Conservation (phyloP, 92 coral and sea anemone species). For the Pocillopora meandrina region DNA sequence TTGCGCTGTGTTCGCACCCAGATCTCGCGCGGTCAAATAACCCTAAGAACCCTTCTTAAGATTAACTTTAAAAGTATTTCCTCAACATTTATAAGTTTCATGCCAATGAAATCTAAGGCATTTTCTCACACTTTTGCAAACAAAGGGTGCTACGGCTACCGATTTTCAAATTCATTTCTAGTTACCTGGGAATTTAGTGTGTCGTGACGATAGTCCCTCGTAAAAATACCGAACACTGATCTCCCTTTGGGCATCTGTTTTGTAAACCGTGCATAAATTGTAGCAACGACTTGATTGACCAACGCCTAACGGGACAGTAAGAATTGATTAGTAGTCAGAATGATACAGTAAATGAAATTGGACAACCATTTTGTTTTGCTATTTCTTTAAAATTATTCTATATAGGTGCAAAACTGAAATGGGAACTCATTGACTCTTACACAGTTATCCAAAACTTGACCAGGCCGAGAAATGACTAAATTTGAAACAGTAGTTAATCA, state of each 20-base stretch:
- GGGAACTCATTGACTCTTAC: not conserved
- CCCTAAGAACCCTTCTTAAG: no score
- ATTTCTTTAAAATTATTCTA: not conserved
- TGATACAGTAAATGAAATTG: not conserved
- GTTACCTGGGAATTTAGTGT: slow-evolving; percentile 72
- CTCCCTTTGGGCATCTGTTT: slow-evolving; percentile 65
- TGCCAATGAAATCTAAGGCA: no score
- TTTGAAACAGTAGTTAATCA: no score
- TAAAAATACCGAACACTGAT: slow-evolving; percentile 72
- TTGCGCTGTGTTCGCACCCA: no score
- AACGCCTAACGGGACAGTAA: slow-evolving; percentile 44
- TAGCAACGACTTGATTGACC: slow-evolving; percentile 75
- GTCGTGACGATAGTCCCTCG: slow-evolving; percentile 65
- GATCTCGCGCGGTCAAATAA: no score
- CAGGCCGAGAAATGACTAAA: no score
- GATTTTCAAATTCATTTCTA: not conserved
- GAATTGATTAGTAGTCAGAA: not conserved
- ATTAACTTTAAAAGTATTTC: no score
- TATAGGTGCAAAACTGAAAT: not conserved
- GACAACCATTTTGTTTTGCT: not conserved
- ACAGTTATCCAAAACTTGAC: no score
- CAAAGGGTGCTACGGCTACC: not conserved
- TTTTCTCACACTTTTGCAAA: no score
- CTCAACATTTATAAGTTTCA: no score
- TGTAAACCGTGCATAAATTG: slow-evolving; percentile 65